phyloP scores from a whole-genome alignment of 2,797 vertebrate species.

The Allobates femoralis region DNA sequence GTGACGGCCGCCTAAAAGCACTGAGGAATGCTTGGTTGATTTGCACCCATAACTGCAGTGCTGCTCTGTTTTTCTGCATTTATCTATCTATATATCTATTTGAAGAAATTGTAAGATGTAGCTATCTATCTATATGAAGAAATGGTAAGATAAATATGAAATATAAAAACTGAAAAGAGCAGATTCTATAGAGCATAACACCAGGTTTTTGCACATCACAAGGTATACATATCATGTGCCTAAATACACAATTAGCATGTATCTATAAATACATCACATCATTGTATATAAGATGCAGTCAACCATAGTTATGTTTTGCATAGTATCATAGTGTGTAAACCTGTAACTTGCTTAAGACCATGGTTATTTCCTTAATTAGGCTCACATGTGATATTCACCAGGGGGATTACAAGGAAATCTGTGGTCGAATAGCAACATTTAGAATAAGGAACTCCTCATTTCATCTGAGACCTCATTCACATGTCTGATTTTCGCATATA shows the following conservation, averaged over 20 bases:
- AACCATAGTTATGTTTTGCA: slow-evolving; percentile 15
- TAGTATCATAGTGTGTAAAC: slow-evolving; percentile 13
- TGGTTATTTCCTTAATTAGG: slow-evolving; percentile 15
- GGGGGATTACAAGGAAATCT: background rate
- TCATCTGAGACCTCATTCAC: background rate
- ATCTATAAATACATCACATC: slow-evolving; percentile 33
- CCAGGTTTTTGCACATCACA: slow-evolving; percentile 14
- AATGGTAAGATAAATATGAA: background rate
- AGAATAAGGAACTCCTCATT: background rate
- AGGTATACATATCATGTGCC: slow-evolving; percentile 11
- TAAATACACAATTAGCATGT: slow-evolving; percentile 21
- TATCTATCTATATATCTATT: too few species aligned
- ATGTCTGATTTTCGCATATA: too few species aligned
- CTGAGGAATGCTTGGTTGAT: too few species aligned
- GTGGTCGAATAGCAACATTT: background rate
- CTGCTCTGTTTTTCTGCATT: too few species aligned
- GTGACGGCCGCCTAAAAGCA: too few species aligned
- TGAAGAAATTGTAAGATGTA: background rate
- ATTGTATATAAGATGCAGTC: slow-evolving; percentile 41
- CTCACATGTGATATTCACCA: background rate
- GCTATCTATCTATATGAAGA: background rate
- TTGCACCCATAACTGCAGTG: too few species aligned
- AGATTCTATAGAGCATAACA: background rate
- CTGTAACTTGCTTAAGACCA: background rate
- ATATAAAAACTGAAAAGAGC: background rate